Evolutionary conservation across 2,888 invertebrate species (phyloP), one percentile per base, ranked within the genome.

Genomic region (Lathronympha strigana): DNA sequence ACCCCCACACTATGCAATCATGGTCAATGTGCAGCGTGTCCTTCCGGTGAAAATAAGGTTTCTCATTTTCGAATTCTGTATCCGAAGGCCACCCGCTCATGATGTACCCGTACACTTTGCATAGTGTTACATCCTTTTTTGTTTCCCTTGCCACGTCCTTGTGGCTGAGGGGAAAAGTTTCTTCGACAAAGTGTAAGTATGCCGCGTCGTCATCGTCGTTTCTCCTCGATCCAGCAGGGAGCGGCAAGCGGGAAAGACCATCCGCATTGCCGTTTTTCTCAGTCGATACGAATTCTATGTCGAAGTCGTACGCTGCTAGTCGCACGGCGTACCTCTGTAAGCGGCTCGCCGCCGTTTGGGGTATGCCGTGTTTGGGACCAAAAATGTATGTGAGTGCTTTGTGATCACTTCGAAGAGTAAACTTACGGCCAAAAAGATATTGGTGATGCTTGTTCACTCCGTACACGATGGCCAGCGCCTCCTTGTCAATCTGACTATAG

Each of bases 401-500:
- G 11, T 55, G 43, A 15, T 43, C 43, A 8, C 31, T 43, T 1
- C 23, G 21, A 15, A 55, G 55, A 0, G 25, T 66, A 13, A 71
- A 58, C 1, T 63, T 67, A 19, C 67, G 43, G 11, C 68, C 71
- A 25, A 36, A 71, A 9, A 71, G 33, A 28, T 67, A 70, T 19
- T 71, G 70, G 17, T 69, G 69, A 15, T 69, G 63, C 45, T 67
- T 68, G 4, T 43, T 62, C 0, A 69, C 50, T 8, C 68, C 69
- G 40, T 40, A 67, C 43, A 67, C 47, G 33, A 71, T 71, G 0
- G 68, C 71, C 15, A 71, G 43, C 9, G 71, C 70, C 33, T 71
- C 69, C 25, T 70, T 70, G 17, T 71, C 68, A 11, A 71, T 21
- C 43, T 71, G 71, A 40, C 45, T 64, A 43, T 71, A 70, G 31